Base-by-base conservation (phyloP, 2,797 vertebrate genomes). In the Hypotaenidia philippensis region DNA sequence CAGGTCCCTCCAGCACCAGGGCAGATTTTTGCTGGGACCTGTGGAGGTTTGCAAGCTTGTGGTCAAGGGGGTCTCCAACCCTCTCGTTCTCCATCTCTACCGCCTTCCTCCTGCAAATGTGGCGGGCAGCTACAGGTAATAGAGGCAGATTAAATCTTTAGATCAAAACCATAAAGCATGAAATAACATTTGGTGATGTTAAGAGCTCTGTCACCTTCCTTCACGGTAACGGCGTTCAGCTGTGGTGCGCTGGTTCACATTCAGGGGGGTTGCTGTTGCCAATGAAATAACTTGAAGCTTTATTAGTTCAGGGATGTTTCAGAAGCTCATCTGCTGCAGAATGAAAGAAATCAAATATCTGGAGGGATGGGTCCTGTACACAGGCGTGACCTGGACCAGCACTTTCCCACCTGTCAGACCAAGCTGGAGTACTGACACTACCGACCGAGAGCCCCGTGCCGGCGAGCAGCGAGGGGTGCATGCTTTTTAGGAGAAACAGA, bases 161-260 rank as follows among this genome's bases (percentile, higher is more conserved):
- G 49, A 84, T 32, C 20, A 18, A 77, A 64, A 64, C 6, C 13
- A 21, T 9, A 5, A 63, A 57, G 25, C n/a, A 21, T 44, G 16
- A 29, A 53, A 32, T 29, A 50, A 71, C 53, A 57, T 17, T 1
- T 27, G 44, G 21, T 23, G 38, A 29, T 11, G 32, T 10, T 65
- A 31, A 60, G 77, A 45, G n/a, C 52, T 78, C 20, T 32, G 31
- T 38, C 31, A 6, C 17, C 8, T 31, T 61, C 65, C 47, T 56
- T 27, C 20, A 22, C 7, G 26, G 31, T 9, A 32, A 50, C 5
- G 10, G 23, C 29, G 23, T 26, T 44, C 23, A 57, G 31, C 38
- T 34, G 5, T 0, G 0, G 10, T 45, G 15, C n/a, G 32, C 4
- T 11, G 16, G 26, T 21, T 81, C 76, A 20, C 8, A 0, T 49